Evolutionary conservation across 1,140 invertebrate genomes (phyloP), one percentile per base, ranked within the genome.

Genomic region (Leptestheria dahalacensis): DNA sequence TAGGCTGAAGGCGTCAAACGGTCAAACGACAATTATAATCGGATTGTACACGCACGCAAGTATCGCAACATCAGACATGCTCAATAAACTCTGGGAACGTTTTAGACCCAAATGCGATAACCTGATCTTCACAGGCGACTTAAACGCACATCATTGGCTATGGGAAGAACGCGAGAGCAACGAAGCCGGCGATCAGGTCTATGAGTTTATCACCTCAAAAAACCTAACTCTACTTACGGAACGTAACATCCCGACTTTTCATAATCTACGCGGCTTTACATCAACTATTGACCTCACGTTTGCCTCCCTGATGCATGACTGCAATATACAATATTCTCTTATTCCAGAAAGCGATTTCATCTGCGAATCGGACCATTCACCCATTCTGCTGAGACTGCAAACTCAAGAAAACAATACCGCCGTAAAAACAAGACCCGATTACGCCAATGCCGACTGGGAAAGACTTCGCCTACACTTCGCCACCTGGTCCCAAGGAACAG

Each of bases 121-220:
- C 53, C 20, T 55, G 11, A 25, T 55, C n/a, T 25, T 23, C 24
- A 55, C 53, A n/a, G 53, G 53, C n/a, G 53, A 55, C 53, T 55
- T 55, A 4, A 55, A 55, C 12, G 53, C 53, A 2, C 53, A 55
- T 28, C 53, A 55, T 18, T 55, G 53, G 53, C 1, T 21, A n/a
- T 55, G 52, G 52, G 52, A 54, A 3, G 24, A 54, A 1, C 25
- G 29, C 18, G 9, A 9, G 20, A 24, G 24, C 2, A 25, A 54
- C 3, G 29, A 2, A 1, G 52, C 52, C 23, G 52, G 52, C 1
- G 2, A 21, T n/a, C 52, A 54, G 29, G 15, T 54, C 2, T 1
- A 21, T 3, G 2, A 54, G 18, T 54, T 3, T 25, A 1, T 54
- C 25, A 54, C n/a, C 9, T 24, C 25, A 21, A 54, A 54, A 25